Conservation (phyloP, 2,113 vertebrate species). For the Mellivora capensis region DNA sequence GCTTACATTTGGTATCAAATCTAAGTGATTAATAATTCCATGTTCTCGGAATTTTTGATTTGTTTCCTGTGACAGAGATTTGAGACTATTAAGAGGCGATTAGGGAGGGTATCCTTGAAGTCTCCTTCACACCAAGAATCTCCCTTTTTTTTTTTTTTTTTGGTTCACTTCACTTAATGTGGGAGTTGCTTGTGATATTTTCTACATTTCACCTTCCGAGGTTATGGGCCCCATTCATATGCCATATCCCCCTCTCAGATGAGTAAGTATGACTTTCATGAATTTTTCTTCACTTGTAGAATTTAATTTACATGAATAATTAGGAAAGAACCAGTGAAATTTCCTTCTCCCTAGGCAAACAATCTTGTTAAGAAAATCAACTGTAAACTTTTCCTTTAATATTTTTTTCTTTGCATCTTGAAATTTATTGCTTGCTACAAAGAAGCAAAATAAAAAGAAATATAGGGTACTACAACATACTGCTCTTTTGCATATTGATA, state of each 20-base stretch:
- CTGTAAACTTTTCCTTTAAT: slow-evolving; percentile 58
- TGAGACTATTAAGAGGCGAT: slow-evolving; percentile 84
- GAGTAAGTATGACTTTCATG: slow-evolving; percentile 87
- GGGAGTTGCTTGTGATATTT: slow-evolving; percentile 87
- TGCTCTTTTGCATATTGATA: slow-evolving; percentile 75
- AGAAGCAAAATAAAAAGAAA: slow-evolving; percentile 73
- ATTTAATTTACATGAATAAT: slow-evolving; percentile 88
- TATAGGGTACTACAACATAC: slow-evolving; percentile 55
- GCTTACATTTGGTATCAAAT: slow-evolving; percentile 77
- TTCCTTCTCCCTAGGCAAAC: slow-evolving; percentile 66
- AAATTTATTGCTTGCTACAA: slow-evolving; percentile 71
- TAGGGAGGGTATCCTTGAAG: slow-evolving; percentile 87
- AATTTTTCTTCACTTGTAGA: slow-evolving; percentile 87
- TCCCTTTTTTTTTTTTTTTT: slow-evolving; percentile 84
- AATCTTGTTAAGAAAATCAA: slow-evolving; percentile 67
- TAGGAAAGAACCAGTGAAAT: slow-evolving; percentile 78
- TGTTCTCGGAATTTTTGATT: slow-evolving; percentile 84
- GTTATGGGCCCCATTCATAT: slow-evolving; percentile 86
- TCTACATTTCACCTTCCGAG: slow-evolving; percentile 86
- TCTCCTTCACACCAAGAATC: slow-evolving; percentile 86
- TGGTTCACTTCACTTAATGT: slow-evolving; percentile 87
- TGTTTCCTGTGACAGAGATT: slow-evolving; percentile 81
- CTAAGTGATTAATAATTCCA: slow-evolving; percentile 81
- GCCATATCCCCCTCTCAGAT: slow-evolving; percentile 84
- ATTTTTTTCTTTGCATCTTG: slow-evolving; percentile 51